Evolutionary conservation across 2,113 vertebrate species (phyloP).

Genomic region (Caretta caretta): DNA sequence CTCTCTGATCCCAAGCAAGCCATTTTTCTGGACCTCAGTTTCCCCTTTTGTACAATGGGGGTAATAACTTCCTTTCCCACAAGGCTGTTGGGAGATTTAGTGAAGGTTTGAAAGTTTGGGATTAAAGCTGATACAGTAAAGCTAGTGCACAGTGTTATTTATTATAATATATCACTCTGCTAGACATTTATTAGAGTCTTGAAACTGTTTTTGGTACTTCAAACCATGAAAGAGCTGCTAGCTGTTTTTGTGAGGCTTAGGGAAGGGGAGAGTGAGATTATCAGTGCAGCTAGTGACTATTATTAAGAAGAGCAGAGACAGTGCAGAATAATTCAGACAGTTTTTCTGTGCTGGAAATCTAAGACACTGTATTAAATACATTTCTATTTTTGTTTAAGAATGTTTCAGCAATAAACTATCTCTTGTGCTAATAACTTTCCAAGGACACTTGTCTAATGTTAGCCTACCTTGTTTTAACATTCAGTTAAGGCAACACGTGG

Average conservation of each 20-base stretch:
- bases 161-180: neutral
- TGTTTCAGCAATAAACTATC: conserved; percentile 66
- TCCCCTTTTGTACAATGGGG: neutral
- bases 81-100: neutral
- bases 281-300: neutral
- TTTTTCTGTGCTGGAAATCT: conserved; percentile 24
- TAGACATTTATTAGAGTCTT: neutral
- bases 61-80: neutral
- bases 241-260: neutral
- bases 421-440: conserved; percentile 69
- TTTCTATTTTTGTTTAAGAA: conserved; percentile 76
- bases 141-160: neutral
- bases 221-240: neutral
- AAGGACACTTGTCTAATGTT: conserved; percentile 71
- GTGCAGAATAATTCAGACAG: conserved; percentile 28
- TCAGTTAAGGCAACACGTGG: conserved; percentile 68
- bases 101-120: neutral
- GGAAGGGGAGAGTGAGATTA: neutral
- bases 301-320: conserved; percentile 38
- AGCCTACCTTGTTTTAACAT: conserved; percentile 72
- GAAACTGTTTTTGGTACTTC: neutral
- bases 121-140: neutral
- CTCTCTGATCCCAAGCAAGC: neutral
- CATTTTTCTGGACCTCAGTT: neutral
- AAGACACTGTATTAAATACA: conserved; percentile 45